Evolutionary conservation across 2,113 vertebrate genomes (phyloP), one percentile per base, ranked within the genome.

Genomic region (Verasper variegatus): DNA sequence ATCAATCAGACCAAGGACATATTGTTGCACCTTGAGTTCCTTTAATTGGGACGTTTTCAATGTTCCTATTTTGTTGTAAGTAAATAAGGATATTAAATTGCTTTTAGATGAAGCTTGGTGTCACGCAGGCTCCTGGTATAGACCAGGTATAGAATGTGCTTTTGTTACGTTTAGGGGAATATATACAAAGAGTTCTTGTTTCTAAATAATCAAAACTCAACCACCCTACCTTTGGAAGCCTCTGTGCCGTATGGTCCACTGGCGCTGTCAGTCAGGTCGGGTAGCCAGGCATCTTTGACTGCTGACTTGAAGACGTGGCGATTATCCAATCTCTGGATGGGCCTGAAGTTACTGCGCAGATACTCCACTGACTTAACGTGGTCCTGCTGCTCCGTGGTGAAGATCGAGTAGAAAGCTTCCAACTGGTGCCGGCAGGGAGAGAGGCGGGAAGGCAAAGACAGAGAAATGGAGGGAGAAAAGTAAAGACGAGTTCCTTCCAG

Each of bases 331-430:
- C 3, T 91, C 92, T 99, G 97, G 84, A 94, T 95, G 2, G 97
- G 97, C 49, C 98, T 93, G 81, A 98, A 99, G 94, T 99, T 99
- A 79, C 98, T 99, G 84, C 97, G 95, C 88, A 99, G 94, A 87
- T 99, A 99, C 76, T 99, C 98, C 92, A 99, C 96, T 0, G 97
- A 99, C 85, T 99, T 99, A 67, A 99, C 98, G 0, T 99, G 98
- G 90, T 99, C 98, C 90, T 98, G 98, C 90, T 99, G 98, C 84
- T 99, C 98, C 0, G 98, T 99, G 86, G 98, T 99, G 91, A 99
- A 99, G 93, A 99, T 99, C 31, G 97, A 98, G 89, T 99, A 99
- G 91, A 99, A 99, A 0, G 98, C 96, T 83, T 99, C 98, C 86
- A 99, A 92, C 98, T 99, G 94, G 68, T 80, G 0, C 0, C 3